These are phyloP conservation scores for Drosophila rellima DNA, from an alignment of 2,888 invertebrate genomes.

Conservation along the genomic window DNA sequence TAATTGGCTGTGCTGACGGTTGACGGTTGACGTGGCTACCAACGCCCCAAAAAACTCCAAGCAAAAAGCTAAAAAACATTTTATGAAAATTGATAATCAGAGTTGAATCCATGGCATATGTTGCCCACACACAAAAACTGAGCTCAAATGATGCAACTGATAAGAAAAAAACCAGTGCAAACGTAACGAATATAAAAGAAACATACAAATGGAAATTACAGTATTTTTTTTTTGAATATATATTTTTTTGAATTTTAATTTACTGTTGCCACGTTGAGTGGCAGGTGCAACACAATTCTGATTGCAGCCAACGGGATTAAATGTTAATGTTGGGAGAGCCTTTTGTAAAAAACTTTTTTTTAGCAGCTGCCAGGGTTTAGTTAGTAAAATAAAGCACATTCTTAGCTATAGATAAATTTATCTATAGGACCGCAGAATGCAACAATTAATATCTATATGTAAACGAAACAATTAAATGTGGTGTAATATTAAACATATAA, in stretches of 20 bases:
- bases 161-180: constrained; percentile 9
- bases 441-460: constrained; percentile 7
- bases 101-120: constrained; percentile 6
- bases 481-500: constrained; percentile 59
- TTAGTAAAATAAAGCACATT: constrained; percentile 22
- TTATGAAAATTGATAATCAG: constrained; percentile 43
- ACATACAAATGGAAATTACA: constrained; percentile 40
- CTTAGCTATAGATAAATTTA: constrained; percentile 40
- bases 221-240: constrained; percentile 49
- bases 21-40: constrained; percentile 68
- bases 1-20: constrained; percentile 80
- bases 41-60: constrained; percentile 10
- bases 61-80: constrained; percentile 6
- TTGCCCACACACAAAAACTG: constrained; percentile 12
- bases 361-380: constrained; percentile 40
- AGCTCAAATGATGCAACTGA: constrained; percentile 37
- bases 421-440: constrained; percentile 5
- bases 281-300: constrained; percentile 57
- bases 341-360: constrained; percentile 19
- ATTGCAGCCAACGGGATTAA: constrained; percentile 48
- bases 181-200: constrained; percentile 36
- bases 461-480: constrained; percentile 43
- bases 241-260: constrained; percentile 25
- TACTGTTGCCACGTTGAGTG: constrained; percentile 23
- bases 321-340: constrained; percentile 49